Percentiles rank a stretch among this genome's conserved stretches.
These are phyloP conservation scores for Turdus rufiventris DNA, from an alignment of 2,113 vertebrate species.

Conservation along the genomic window DNA sequence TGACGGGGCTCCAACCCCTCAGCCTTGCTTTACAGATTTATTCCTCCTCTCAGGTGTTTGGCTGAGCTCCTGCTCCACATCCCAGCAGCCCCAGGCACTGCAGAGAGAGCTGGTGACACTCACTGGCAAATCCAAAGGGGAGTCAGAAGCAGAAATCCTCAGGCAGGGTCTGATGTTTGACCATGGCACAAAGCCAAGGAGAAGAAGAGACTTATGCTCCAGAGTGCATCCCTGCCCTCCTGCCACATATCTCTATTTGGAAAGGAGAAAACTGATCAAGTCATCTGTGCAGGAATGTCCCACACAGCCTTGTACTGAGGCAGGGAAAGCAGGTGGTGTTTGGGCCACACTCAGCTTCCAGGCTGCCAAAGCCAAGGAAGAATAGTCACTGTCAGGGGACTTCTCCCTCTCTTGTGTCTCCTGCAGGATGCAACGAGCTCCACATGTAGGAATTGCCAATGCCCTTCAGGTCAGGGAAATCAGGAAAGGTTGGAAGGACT, in stretches of 20 bases:
- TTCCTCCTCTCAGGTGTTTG: neutral
- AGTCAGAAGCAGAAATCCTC: neutral
- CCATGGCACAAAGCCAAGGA: neutral
- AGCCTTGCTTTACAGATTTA: neutral
- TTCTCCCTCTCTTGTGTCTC: neutral
- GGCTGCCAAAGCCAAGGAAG: neutral
- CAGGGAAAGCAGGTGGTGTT: neutral
- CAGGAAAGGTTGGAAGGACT: neutral
- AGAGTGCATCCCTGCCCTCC: neutral
- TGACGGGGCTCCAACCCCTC: accelerated
- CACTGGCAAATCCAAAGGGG: neutral
- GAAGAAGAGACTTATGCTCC: neutral
- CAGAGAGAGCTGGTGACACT: neutral
- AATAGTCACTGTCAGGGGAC: neutral
- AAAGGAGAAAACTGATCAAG: neutral
- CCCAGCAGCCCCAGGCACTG: accelerated
- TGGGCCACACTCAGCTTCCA: neutral
- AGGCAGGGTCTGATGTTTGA: neutral
- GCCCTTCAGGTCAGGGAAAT: neutral
- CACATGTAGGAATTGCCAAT: accelerated
- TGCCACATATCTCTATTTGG: neutral
- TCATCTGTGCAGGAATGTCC: neutral
- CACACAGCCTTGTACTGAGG: neutral
- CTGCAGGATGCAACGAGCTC: neutral
- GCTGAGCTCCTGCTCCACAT: neutral